phyloP scores from a whole-genome alignment of 2,797 vertebrate species.

The Odontamblyopus lacepedii region DNA sequence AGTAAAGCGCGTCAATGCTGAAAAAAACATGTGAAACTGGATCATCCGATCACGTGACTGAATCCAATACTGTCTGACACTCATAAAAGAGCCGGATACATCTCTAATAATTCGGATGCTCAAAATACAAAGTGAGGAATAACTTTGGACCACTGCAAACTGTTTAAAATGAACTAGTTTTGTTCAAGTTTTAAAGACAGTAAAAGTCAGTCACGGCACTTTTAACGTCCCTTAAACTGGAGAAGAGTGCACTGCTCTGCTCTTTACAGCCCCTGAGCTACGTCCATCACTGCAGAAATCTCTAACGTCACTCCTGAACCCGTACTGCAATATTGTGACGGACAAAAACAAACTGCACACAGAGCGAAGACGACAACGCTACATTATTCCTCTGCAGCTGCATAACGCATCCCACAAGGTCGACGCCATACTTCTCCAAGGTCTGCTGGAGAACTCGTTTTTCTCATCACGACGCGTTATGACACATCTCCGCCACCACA shows the following conservation, averaged over 20 bases:
- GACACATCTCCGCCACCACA: slow-evolving; percentile 15
- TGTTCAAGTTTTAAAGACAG: too few species aligned
- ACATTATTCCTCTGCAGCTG: slow-evolving; percentile 8
- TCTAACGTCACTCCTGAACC: background rate
- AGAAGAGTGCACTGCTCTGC: background rate
- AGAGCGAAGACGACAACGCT: background rate
- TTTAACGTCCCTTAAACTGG: background rate
- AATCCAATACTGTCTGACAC: too few species aligned
- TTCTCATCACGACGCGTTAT: slow-evolving; percentile 29
- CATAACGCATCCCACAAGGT: slow-evolving; percentile 29
- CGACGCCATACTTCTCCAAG: slow-evolving; percentile 21
- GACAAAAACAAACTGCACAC: background rate
- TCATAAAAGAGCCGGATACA: too few species aligned
- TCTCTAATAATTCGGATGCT: too few species aligned
- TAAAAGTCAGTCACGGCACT: too few species aligned
- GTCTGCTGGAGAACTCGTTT: slow-evolving; percentile 42
- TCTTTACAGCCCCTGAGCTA: background rate
- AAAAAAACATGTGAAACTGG: too few species aligned
- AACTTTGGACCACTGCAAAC: too few species aligned
- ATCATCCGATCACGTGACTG: too few species aligned
- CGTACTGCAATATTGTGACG: background rate
- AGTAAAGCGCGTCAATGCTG: too few species aligned
- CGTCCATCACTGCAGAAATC: background rate
- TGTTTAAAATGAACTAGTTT: too few species aligned
- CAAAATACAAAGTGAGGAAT: too few species aligned